Conservation (phyloP, 1,140 invertebrate species). For the Orius insidiosus region DNA sequence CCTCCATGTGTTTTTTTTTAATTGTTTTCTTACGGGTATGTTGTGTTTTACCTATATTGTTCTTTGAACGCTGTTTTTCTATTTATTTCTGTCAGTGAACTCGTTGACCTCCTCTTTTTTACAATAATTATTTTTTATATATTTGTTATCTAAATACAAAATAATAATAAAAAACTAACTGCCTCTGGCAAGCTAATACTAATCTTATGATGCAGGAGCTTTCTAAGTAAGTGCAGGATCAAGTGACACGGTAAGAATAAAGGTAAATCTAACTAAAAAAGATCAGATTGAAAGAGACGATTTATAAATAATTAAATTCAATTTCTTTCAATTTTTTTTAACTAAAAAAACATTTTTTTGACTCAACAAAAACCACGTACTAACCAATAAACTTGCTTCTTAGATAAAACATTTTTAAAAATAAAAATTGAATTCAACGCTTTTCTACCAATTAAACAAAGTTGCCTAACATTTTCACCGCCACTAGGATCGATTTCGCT, state of each 20-base stretch:
- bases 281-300: background rate
- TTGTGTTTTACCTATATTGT: constrained; percentile 5
- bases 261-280: constrained; percentile 8
- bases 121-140: background rate
- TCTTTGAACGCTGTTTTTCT: background rate
- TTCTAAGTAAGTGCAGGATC: constrained; percentile 1
- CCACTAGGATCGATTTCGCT: no score
- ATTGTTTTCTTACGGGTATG: background rate
- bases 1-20: constrained; percentile 26
- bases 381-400: no score
- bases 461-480: no score
- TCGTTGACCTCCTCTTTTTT: constrained; percentile 14
- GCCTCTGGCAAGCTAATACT: background rate
- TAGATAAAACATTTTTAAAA: no score
- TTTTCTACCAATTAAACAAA: no score
- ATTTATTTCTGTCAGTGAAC: background rate
- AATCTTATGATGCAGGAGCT: constrained; percentile 4
- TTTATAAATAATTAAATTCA: no score
- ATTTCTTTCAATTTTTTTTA: no score
- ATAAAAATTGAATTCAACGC: no score
- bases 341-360: no score
- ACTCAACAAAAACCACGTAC: no score
- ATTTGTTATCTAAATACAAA: background rate
- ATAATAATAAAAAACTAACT: constrained; percentile 5
- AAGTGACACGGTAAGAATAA: constrained; percentile 1